Evolutionary conservation across 2,888 invertebrate species (phyloP), one percentile per base, ranked within the genome.

Genomic region (Petrolisthes cinctipes): DNA sequence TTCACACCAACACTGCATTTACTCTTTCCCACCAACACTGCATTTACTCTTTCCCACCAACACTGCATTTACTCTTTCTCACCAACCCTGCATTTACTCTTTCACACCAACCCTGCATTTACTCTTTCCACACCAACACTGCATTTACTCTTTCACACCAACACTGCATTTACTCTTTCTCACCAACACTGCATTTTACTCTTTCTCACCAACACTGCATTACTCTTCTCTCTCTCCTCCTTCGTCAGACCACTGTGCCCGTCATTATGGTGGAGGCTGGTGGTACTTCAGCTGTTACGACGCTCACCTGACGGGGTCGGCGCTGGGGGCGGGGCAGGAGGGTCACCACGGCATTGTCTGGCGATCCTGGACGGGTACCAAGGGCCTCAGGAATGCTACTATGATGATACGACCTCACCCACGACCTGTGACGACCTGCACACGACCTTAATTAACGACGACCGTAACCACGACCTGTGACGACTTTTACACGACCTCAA

Each of bases 251-350:
- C 89, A 90, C 86, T 90, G 90, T 53, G 89, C 89, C n/a, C 81
- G 17, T 85, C n/a, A 56, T 4, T 75, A 85, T 56, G 89, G 90
- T 0, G 90, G 89, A 7, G 90, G 90, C 0, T 90, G 90, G 90
- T 90, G 90, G 90, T 90, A 89, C 79, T 85, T 82, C 71, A 84
- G 71, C n/a, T 90, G 90, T 23, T 86, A 87, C 83, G 81, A 79
- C 61, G 84, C 89, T 1, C 83, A 86, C 68, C 82, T 87, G 23
- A 90, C 90, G 17, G 90, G 90, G 4, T 53, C 66, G 20, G 83
- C 83, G 6, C 61, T 82, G 11, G 61, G 17, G 17, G 61, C 68
- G 0, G 71, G 56, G 11, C 66, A 57, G 5, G 66, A 9, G 5
- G 78, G 78, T 0, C 68, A 57, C 17, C 82, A 84, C 17, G 86